A percentile compares a stretch with the other conserved stretches of the same genome.
Conservation (phyloP, 2,888 invertebrate genomes). For the Oasisia sp. region DNA sequence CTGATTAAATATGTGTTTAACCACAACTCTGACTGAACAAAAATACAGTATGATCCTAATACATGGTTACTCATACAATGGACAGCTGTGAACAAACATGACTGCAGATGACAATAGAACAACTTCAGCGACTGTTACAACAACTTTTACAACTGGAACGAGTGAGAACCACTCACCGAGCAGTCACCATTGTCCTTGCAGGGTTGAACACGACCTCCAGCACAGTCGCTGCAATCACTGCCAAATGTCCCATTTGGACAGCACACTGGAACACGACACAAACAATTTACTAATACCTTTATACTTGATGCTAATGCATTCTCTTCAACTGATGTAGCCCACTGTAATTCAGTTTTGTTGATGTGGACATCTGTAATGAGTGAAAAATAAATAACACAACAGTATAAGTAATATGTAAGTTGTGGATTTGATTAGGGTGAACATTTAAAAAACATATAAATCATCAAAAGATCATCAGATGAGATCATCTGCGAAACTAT, state of each 20-base stretch:
- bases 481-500: too few species aligned
- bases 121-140: not conserved
- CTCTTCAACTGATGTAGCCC: too few species aligned
- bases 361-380: not conserved
- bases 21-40: too few species aligned
- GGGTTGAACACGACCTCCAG: constrained; percentile 77
- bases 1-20: too few species aligned
- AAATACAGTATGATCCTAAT: too few species aligned
- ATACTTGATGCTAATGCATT: not conserved
- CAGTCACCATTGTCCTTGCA: constrained; percentile 81
- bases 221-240: constrained; percentile 81
- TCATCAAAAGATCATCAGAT: too few species aligned
- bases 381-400: not conserved
- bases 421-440: not conserved
- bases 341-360: not conserved
- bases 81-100: not conserved
- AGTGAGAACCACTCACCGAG: constrained; percentile 49
- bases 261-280: constrained; percentile 71
- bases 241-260: constrained; percentile 89
- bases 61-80: not conserved
- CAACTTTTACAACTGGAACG: not conserved
- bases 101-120: not conserved
- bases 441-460: too few species aligned
- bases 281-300: not conserved
- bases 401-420: not conserved